Evolutionary conservation across 1,140 invertebrate genomes (phyloP).

Genomic region (Augochlora pura): DNA sequence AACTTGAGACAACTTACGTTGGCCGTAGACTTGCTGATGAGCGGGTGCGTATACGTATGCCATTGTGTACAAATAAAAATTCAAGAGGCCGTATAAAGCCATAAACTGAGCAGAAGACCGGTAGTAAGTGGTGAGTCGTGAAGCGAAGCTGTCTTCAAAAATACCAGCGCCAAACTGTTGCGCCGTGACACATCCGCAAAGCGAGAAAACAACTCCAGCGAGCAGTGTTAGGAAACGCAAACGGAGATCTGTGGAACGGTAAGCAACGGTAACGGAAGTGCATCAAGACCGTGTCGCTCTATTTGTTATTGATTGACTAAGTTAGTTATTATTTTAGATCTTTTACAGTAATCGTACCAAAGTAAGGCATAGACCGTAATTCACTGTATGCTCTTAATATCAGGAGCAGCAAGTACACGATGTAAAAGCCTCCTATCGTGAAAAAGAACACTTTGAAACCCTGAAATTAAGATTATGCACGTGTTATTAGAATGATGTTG

Average conservation of each 20-base stretch:
- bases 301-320: no score
- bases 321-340: no score
- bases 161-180: slow-evolving; percentile 93
- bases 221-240: slow-evolving; percentile 94
- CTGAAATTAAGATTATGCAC: slow-evolving; percentile 80
- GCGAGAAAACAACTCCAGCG: slow-evolving; percentile 90
- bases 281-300: neutral
- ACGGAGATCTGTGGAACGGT: slow-evolving; percentile 88
- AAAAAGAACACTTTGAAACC: slow-evolving; percentile 94
- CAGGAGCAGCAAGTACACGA: slow-evolving; percentile 91
- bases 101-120: slow-evolving; percentile 96
- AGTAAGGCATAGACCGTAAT: slow-evolving; percentile 97
- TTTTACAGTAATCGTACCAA: slow-evolving; percentile 85
- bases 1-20: slow-evolving; percentile 75
- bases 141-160: slow-evolving; percentile 96
- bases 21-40: slow-evolving; percentile 89
- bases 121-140: slow-evolving; percentile 91
- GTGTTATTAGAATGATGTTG: neutral
- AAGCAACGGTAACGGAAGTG: neutral
- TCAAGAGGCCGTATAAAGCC: slow-evolving; percentile 96
- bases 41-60: slow-evolving; percentile 96
- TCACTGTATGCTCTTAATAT: slow-evolving; percentile 95
- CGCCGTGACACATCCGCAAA: slow-evolving; percentile 89
- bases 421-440: slow-evolving; percentile 90
- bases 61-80: slow-evolving; percentile 96